phyloP scores from a whole-genome alignment of 2,797 vertebrate species.

The Leontopithecus rosalia region DNA sequence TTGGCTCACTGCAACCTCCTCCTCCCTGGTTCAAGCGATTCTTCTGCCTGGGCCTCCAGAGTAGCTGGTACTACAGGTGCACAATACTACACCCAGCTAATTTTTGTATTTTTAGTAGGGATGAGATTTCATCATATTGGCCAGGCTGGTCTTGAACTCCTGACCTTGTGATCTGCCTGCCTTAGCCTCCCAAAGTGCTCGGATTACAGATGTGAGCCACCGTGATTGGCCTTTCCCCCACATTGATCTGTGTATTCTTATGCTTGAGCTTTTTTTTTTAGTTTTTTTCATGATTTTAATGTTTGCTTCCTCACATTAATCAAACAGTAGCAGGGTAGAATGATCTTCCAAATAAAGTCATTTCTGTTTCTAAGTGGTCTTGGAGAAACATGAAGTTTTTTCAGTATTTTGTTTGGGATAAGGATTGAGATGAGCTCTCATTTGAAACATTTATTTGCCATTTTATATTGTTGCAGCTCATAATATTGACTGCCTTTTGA shows the following conservation, averaged over 20 bases:
- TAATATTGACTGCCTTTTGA: not conserved
- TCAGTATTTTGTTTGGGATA: not conserved
- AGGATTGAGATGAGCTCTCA: not conserved
- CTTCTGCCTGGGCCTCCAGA: too few species aligned
- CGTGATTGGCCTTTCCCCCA: not conserved
- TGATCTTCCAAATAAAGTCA: conserved; percentile 15
- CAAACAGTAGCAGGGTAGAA: not conserved
- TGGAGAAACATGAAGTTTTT: not conserved
- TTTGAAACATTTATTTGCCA: conserved; percentile 28
- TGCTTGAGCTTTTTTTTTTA: not conserved
- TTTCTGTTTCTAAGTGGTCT: not conserved
- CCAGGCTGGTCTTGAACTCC: too few species aligned
- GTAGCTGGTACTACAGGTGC: too few species aligned
- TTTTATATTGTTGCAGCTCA: not conserved
- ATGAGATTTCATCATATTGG: too few species aligned
- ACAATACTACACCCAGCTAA: too few species aligned
- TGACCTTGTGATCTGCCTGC: too few species aligned
- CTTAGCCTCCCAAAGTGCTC: too few species aligned
- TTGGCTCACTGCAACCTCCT: too few species aligned
- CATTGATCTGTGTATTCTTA: not conserved
- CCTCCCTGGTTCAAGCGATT: too few species aligned
- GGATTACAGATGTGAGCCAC: too few species aligned
- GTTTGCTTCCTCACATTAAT: not conserved
- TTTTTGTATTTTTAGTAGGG: too few species aligned
- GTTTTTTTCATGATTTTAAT: not conserved